Evolutionary conservation across 2,797 vertebrate species (phyloP).

Genomic region (Anabas testudineus): DNA sequence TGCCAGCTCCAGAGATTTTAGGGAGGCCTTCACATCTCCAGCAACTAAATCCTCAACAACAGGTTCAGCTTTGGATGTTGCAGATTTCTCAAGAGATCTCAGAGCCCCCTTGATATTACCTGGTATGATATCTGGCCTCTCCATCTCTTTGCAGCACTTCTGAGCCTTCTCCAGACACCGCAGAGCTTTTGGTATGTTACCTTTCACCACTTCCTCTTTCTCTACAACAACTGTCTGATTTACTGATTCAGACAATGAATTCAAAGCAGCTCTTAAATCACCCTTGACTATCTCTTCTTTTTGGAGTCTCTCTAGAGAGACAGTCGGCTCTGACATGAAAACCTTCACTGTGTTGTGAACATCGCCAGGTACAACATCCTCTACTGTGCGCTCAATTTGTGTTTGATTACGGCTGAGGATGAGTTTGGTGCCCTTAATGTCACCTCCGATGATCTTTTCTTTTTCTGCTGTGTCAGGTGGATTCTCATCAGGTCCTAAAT

Average conservation of each 20-base stretch:
- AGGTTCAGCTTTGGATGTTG: slow-evolving; percentile 83
- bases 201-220: slow-evolving; percentile 90
- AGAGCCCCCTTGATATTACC: slow-evolving; percentile 89
- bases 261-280: slow-evolving; percentile 88
- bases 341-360: slow-evolving; percentile 88
- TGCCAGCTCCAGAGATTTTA: slow-evolving; percentile 88
- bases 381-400: slow-evolving; percentile 87
- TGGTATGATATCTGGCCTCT: slow-evolving; percentile 86
- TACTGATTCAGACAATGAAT: slow-evolving; percentile 86
- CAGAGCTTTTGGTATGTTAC: slow-evolving; percentile 85
- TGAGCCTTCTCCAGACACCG: slow-evolving; percentile 87
- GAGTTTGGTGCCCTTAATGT: slow-evolving; percentile 89
- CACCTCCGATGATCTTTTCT: slow-evolving; percentile 87
- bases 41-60: slow-evolving; percentile 86
- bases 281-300: slow-evolving; percentile 90
- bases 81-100: slow-evolving; percentile 89
- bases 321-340: slow-evolving; percentile 87
- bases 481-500: slow-evolving; percentile 81
- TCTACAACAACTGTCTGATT: slow-evolving; percentile 86
- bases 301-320: slow-evolving; percentile 73
- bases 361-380: slow-evolving; percentile 91
- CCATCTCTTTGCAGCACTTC: slow-evolving; percentile 80
- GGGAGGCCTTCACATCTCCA: slow-evolving; percentile 88
- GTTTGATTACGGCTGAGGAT: slow-evolving; percentile 83
- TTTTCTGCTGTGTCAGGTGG: slow-evolving; percentile 66